Evolutionary conservation across 1,140 invertebrate genomes (phyloP), one percentile per base, ranked within the genome.

Genomic region (Drosophila subobscura): DNA sequence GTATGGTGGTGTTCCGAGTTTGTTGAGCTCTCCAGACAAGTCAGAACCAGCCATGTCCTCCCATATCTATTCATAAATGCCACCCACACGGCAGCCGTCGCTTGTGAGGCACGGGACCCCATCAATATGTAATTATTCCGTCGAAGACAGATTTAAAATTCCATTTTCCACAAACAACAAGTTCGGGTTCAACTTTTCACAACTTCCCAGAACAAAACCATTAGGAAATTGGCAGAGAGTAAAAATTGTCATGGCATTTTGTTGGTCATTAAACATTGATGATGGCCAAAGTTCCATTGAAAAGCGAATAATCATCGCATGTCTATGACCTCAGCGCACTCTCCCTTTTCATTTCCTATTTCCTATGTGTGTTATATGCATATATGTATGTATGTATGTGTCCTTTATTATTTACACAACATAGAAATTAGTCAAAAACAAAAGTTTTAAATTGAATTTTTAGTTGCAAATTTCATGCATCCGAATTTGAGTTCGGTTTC

Each of bases 121-220:
- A 81, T 86, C 81, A 85, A 86, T 85, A 81, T 77, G 65, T 77
- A 77, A 86, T 86, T 88, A 78, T 78, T 76, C 63, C 41, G 51
- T 65, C 70, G 59, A 66, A 54, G 57, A 63, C 53, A 54, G 63
- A 85, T 88, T 75, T 75, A 75, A 71, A 75, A 77, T 85, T 86
- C 74, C 41, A 88, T 86, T 81, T 68, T 77, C 57, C 64, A 61
- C 72, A 75, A 79, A 79, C 79, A 79, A 79, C 79, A 66, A 56
- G 64, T 71, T 56, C n/a, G 71, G 40, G 45, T 56, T 57, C 51
- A 60, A 37, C 33, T 25, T 37, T 29, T 42, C 20, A 5, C 33
- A 45, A 40, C 63, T 70, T 23, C 12, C 33, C 25, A 50, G 25
- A 54, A 66, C 50, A 75, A 67, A 58, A 50, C 54, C 61, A 75